Evolutionary conservation across 2,888 invertebrate species (phyloP).

Genomic region (Archips crataeganus): DNA sequence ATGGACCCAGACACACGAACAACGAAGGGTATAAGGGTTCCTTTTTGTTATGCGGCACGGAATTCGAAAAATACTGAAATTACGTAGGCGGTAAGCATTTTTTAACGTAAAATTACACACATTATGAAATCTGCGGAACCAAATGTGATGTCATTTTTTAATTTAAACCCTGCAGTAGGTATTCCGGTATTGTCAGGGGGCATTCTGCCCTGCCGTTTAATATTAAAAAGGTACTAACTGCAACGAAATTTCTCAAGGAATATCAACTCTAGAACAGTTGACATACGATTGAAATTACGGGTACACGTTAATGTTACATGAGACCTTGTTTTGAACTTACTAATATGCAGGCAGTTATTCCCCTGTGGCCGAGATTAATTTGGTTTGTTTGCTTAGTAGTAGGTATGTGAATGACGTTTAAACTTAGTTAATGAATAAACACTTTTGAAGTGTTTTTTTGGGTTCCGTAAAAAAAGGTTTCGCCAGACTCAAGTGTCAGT

Average conservation of each 20-base stretch:
- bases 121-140: not conserved
- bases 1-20: too few species aligned
- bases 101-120: not conserved
- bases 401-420: not conserved
- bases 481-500: too few species aligned
- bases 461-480: not conserved
- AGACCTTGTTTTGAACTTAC: not conserved
- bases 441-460: not conserved
- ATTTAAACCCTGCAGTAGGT: not conserved
- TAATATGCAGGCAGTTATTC: not conserved
- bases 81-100: not conserved
- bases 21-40: too few species aligned
- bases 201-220: not conserved
- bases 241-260: not conserved
- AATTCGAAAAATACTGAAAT: too few species aligned
- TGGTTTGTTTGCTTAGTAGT: slow-evolving; percentile 6
- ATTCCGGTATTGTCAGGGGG: not conserved
- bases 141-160: not conserved
- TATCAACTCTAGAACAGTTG: not conserved
- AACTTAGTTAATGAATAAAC: not conserved
- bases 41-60: too few species aligned
- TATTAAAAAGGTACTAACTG: not conserved
- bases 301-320: not conserved
- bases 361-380: not conserved
- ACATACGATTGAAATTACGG: not conserved